Evolutionary conservation across 2,113 vertebrate genomes (phyloP).

Genomic region (Oreochromis niloticus): DNA sequence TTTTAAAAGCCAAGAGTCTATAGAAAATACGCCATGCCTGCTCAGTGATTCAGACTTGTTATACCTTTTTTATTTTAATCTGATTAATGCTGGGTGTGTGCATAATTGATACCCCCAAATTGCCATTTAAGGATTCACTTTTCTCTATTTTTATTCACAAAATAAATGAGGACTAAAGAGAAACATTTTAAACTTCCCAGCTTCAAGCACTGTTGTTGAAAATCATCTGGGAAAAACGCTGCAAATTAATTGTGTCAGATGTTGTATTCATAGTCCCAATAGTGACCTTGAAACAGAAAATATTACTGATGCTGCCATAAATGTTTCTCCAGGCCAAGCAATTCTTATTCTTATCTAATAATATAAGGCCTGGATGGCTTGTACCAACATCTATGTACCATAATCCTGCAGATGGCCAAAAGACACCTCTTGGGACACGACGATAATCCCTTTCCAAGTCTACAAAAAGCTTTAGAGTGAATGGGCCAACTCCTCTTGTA

Average conservation of each 20-base stretch:
- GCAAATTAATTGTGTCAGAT: background rate
- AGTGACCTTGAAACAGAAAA: background rate
- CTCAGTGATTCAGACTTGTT: background rate
- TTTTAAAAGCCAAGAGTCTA: background rate
- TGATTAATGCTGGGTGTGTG: background rate
- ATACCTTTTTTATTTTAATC: background rate
- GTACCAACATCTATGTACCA: background rate
- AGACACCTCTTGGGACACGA: background rate
- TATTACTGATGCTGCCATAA: background rate
- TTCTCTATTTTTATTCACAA: background rate
- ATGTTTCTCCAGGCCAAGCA: background rate
- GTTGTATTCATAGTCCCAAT: background rate
- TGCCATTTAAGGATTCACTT: background rate
- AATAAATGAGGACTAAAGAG: background rate
- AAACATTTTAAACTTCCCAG: background rate
- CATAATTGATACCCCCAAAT: background rate
- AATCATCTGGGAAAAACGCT: background rate
- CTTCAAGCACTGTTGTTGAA: background rate
- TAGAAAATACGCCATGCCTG: background rate
- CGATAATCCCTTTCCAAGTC: background rate
- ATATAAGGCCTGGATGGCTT: background rate
- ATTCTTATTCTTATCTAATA: background rate
- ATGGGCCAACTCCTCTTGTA: background rate
- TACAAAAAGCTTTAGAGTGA: background rate
- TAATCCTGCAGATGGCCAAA: background rate